Evolutionary conservation across 2,797 vertebrate genomes (phyloP), one percentile per base, ranked within the genome.

Genomic region (Anguilla obscura): DNA sequence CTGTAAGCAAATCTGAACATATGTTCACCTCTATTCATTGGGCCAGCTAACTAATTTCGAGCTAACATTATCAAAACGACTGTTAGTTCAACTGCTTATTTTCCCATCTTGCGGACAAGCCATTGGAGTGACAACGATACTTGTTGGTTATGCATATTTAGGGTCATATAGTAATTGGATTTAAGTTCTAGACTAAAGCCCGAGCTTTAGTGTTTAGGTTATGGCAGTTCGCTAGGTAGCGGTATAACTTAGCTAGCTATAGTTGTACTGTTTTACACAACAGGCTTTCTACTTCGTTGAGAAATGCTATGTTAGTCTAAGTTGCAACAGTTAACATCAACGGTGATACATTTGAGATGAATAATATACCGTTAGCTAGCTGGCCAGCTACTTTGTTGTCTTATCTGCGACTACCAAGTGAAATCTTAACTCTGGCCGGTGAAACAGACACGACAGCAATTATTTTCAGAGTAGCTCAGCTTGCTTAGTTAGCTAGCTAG

Each of bases 361-460:
- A 36, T 76, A 40, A 36, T 5, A 40, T 76, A 27, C 21, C n/a
- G 24, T 33, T 10, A 74, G 9, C 0, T 0, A 33, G 69, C 69
- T 74, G 27, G 24, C 24, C 7, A 7, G 66, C 24, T 69, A 74
- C 27, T 33, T 36, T 74, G 69, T 36, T 76, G 71, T 16, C 30
- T 76, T 40, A 76, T 76, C 10, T 21, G 10, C 10, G 4, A 12
- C 74, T 18, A 40, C 3, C 74, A 3, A 50, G 45, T 50, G 45
- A 82, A 82, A 50, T 48, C 45, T 3, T 82, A 79, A 40, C 16
- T 2, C 40, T 45, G 76, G 87, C 83, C 82, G 18, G 50, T 36
- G 40, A 82, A 63, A 63, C 33, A n/a, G 30, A 66, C 76, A 87
- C 79, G 58, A 50, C 86, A 85, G 56, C 83, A 89, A 5, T 84